These are phyloP conservation scores for Aselliscus stoliczkanus DNA, from an alignment of 2,797 vertebrate species.

Conservation along the genomic window DNA sequence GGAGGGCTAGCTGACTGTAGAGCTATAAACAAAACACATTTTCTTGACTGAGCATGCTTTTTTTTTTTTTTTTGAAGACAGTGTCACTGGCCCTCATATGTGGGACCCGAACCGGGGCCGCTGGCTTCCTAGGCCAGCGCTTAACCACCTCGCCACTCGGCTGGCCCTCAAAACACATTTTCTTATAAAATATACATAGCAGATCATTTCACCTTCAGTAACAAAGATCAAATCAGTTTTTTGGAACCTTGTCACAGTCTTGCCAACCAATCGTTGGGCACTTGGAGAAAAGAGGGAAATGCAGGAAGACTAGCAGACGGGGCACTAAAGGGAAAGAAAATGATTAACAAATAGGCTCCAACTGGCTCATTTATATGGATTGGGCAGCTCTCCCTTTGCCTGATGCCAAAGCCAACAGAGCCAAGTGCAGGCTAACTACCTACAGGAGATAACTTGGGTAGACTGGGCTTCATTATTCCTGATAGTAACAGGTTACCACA, in stretches of 20 bases:
- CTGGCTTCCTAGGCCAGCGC: no score
- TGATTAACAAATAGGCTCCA: not conserved
- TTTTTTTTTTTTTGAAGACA: no score
- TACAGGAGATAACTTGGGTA: constrained; percentile 42
- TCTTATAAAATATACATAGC: constrained; percentile 78
- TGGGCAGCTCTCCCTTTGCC: constrained; percentile 12
- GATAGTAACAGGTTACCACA: constrained; percentile 32
- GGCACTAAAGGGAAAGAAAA: not conserved
- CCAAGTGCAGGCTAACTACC: constrained; percentile 63
- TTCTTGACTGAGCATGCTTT: no score
- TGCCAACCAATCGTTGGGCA: not conserved
- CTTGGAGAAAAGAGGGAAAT: not conserved
- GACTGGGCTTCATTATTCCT: constrained; percentile 43
- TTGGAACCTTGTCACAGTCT: not conserved
- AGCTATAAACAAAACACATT: constrained; percentile 77
- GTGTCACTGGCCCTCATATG: no score
- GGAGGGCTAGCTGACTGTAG: constrained; percentile 45
- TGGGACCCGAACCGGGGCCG: no score
- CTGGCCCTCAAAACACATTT: constrained; percentile 77
- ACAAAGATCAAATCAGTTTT: constrained; percentile 65
- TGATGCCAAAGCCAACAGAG: constrained; percentile 8
- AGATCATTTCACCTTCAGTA: constrained; percentile 70
- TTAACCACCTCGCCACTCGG: no score
- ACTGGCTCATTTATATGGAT: not conserved
- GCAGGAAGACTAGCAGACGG: not conserved